Conservation (phyloP, 2,797 vertebrate genomes). For the Heterohyrax brucei region DNA sequence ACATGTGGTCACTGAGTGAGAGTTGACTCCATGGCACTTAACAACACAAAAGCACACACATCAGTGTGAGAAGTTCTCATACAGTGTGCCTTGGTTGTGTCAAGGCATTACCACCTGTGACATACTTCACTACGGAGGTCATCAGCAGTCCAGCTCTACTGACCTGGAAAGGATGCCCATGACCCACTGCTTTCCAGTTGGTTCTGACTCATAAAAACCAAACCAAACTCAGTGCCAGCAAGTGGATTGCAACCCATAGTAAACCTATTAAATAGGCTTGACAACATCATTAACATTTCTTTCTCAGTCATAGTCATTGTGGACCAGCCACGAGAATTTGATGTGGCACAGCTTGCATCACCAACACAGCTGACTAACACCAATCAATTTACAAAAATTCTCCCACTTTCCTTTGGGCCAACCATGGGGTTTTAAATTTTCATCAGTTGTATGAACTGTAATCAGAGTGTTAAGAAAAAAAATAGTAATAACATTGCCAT, state of each 20-base stretch:
- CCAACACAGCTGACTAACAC: constrained; percentile 88
- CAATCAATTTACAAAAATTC: constrained; percentile 88
- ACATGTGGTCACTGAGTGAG: background rate
- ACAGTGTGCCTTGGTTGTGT: background rate
- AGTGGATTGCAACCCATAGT: no score
- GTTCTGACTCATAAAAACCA: no score
- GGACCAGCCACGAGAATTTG: constrained; percentile 86
- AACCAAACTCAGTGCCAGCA: no score
- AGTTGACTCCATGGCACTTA: background rate
- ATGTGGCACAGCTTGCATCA: constrained; percentile 86
- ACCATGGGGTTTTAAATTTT: constrained; percentile 89
- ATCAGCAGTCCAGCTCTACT: constrained; percentile 64
- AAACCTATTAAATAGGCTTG: constrained; percentile 85
- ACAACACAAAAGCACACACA: background rate
- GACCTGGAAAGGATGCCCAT: constrained; percentile 76
- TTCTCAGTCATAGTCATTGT: constrained; percentile 91
- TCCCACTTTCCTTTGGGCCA: constrained; percentile 84
- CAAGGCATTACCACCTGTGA: background rate
- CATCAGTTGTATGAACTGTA: constrained; percentile 90
- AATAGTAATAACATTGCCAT: no score
- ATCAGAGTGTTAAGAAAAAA: constrained; percentile 89
- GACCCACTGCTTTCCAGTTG: no score
- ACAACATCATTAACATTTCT: constrained; percentile 89
- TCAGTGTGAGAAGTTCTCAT: background rate
- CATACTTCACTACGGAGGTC: constrained; percentile 60